Percentiles rank a stretch among this genome's conserved stretches.
Evolutionary conservation across 2,888 invertebrate species (phyloP).

Genomic region (Scrobipalpa atriplicella): DNA sequence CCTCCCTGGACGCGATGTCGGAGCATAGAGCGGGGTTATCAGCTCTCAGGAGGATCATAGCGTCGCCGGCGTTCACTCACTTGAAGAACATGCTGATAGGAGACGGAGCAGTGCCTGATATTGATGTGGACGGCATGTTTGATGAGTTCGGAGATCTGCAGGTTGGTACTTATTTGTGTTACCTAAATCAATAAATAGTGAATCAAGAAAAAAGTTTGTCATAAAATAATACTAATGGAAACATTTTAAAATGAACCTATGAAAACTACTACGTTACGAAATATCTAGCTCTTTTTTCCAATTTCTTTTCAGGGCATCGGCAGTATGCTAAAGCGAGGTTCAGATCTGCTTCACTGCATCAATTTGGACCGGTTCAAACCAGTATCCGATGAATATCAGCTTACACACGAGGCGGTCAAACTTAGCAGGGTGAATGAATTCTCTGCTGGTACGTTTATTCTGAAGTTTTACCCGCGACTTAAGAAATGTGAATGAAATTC

Average conservation of each 20-base stretch:
- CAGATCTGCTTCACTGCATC: constrained; percentile 84
- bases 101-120: constrained; percentile 39
- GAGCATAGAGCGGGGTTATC: constrained; percentile 56
- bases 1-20: constrained; percentile 54
- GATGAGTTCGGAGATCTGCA: constrained; percentile 60
- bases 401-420: constrained; percentile 81
- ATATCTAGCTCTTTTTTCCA: too few relatives aligned
- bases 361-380: constrained; percentile 83
- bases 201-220: too few relatives aligned
- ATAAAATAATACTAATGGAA: too few relatives aligned
- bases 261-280: too few relatives aligned
- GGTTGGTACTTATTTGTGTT: constrained; percentile 41
- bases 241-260: too few relatives aligned
- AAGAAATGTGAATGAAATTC: too few relatives aligned
- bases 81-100: constrained; percentile 36
- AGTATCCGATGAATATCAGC: constrained; percentile 74
- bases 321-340: constrained; percentile 78
- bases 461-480: too few relatives aligned
- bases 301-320: constrained; percentile 58
- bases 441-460: constrained; percentile 81
- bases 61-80: constrained; percentile 50
- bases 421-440: constrained; percentile 85
- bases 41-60: constrained; percentile 53
- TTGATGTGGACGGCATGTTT: constrained; percentile 58
- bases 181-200: too few relatives aligned